Conservation (phyloP, 1,140 invertebrate species). For the Popillia japonica region DNA sequence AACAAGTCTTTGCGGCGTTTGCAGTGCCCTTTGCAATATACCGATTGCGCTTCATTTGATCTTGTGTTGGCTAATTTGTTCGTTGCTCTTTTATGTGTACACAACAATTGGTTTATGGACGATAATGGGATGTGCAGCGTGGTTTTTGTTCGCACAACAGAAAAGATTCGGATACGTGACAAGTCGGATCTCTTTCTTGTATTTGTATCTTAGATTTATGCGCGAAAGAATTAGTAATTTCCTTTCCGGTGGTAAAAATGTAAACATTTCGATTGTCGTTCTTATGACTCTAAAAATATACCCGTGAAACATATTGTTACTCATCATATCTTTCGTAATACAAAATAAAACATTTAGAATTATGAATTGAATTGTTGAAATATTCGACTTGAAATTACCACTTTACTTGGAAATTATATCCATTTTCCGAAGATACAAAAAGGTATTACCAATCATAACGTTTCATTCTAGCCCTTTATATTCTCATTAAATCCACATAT, state of each 20-base stretch:
- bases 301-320: too few relatives aligned
- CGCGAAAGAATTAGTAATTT: slow-evolving; percentile 1
- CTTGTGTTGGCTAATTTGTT: slow-evolving; percentile 21
- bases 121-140: slow-evolving; percentile 17
- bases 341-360: too few relatives aligned
- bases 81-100: slow-evolving; percentile 23
- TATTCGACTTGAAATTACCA: too few relatives aligned
- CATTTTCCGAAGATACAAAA: too few relatives aligned
- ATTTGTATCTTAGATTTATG: neutral
- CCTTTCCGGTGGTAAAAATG: neutral
- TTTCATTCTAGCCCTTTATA: too few relatives aligned
- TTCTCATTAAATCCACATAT: too few relatives aligned
- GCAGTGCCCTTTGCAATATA: neutral
- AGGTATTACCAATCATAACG: too few relatives aligned
- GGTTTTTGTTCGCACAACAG: neutral
- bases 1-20: slow-evolving; percentile 27
- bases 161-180: slow-evolving; percentile 18
- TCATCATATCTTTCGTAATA: too few relatives aligned
- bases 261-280: neutral
- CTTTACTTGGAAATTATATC: too few relatives aligned
- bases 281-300: too few relatives aligned
- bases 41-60: slow-evolving; percentile 29
- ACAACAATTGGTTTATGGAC: slow-evolving; percentile 33
- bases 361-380: too few relatives aligned
- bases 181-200: slow-evolving; percentile 20